These are phyloP conservation scores for Gibbula magus DNA, from an alignment of 2,888 invertebrate species.

Conservation along the genomic window DNA sequence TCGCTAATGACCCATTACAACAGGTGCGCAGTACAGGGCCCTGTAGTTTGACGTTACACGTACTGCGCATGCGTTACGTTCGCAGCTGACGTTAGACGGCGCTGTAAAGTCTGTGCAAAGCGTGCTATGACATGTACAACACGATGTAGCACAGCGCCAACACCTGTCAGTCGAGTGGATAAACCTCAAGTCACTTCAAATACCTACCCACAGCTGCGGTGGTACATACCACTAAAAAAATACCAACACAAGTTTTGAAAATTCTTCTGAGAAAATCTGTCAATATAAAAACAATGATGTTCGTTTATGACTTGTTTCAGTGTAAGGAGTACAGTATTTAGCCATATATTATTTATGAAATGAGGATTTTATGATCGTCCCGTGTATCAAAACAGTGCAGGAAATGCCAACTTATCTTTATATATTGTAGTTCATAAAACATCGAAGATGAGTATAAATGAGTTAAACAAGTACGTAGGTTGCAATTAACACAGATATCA, in stretches of 20 bases:
- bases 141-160: background rate
- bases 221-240: background rate
- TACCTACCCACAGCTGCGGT: background rate
- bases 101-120: background rate
- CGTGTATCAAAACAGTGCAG: background rate
- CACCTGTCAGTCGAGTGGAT: background rate
- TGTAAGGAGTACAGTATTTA: background rate
- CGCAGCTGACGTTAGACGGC: slow-evolving; percentile 13
- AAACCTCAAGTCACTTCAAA: background rate
- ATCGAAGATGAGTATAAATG: background rate
- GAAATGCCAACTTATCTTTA: background rate
- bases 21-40: background rate
- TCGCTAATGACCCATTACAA: slow-evolving; percentile 1
- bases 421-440: background rate
- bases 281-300: slow-evolving; percentile 13
- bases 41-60: background rate
- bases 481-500: background rate
- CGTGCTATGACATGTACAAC: slow-evolving; percentile 7
- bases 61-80: slow-evolving; percentile 1
- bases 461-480: background rate
- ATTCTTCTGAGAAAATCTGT: background rate
- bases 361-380: background rate
- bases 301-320: background rate
- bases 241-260: background rate
- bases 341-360: background rate